These are phyloP conservation scores for Microctenopoma stevenorrisi DNA, from an alignment of 2,797 vertebrate genomes.

Conservation along the genomic window DNA sequence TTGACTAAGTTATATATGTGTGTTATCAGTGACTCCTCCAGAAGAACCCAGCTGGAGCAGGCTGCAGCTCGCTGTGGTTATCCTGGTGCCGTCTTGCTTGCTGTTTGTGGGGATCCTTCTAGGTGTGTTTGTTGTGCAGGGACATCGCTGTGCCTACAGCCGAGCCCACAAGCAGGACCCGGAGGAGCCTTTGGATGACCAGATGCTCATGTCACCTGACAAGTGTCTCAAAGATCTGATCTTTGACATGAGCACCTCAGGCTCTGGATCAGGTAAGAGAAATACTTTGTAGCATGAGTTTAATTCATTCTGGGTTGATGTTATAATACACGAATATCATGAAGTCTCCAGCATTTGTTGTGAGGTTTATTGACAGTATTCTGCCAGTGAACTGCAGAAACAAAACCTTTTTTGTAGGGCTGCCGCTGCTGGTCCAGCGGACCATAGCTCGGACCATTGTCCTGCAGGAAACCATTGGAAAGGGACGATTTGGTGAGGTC, in stretches of 20 bases:
- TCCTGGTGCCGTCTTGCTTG: conserved; percentile 87
- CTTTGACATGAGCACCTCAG: conserved; percentile 94
- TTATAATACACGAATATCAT: background rate
- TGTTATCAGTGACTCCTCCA: conserved; percentile 67
- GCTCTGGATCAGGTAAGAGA: conserved; percentile 93
- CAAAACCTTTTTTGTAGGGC: conserved; percentile 76
- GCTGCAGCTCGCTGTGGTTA: conserved; percentile 81
- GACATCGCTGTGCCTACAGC: conserved; percentile 77
- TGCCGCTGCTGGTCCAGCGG: conserved; percentile 94
- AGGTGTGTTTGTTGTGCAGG: conserved; percentile 78
- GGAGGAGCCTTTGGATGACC: conserved; percentile 90
- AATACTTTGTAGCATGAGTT: background rate
- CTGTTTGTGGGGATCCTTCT: conserved; percentile 83
- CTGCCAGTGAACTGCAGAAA: background rate
- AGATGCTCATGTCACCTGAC: conserved; percentile 84
- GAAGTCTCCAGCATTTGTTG: background rate
- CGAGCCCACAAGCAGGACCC: conserved; percentile 83
- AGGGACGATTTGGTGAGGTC: conserved; percentile 95
- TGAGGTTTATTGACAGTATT: background rate
- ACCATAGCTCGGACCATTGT: conserved; percentile 97
- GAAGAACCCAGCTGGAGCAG: conserved; percentile 75
- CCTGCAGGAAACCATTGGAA: conserved; percentile 94
- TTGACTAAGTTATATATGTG: background rate
- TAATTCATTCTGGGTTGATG: background rate
- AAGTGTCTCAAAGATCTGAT: conserved; percentile 94